phyloP scores from a whole-genome alignment of 2,888 invertebrate genomes.

The Papilio demoleus region DNA sequence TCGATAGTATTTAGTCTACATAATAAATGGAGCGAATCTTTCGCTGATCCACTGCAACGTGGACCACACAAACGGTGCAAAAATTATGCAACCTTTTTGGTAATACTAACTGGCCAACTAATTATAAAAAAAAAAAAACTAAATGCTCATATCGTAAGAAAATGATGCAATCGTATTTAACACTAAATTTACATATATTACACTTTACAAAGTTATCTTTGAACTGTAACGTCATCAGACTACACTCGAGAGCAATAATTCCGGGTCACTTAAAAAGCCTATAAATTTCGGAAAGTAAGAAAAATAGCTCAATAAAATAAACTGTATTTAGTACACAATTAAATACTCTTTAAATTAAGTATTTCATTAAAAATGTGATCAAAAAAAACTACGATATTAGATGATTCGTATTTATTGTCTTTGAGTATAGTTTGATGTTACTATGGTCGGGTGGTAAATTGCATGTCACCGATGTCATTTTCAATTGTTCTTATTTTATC shows the following conservation, averaged over 20 bases:
- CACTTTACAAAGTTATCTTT: neutral
- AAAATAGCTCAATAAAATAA: too few relatives aligned
- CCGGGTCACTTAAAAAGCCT: too few relatives aligned
- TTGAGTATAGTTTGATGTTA: too few relatives aligned
- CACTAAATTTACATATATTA: neutral
- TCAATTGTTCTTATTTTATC: too few relatives aligned
- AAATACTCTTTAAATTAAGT: too few relatives aligned
- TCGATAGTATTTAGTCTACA: conserved; percentile 33
- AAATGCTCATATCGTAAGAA: neutral
- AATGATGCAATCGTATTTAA: neutral
- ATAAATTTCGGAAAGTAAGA: too few relatives aligned
- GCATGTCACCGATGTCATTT: too few relatives aligned
- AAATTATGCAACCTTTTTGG: conserved; percentile 1
- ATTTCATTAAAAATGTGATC: too few relatives aligned
- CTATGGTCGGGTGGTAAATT: neutral
- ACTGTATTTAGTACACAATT: too few relatives aligned
- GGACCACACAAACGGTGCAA: neutral
- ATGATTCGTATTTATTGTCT: too few relatives aligned
- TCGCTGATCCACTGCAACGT: neutral
- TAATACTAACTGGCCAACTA: neutral
- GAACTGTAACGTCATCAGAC: neutral
- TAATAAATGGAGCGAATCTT: conserved; percentile 31
- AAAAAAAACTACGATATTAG: too few relatives aligned
- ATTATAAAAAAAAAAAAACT: neutral
- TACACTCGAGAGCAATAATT: too few relatives aligned